Conservation (phyloP, 2,113 vertebrate genomes). For the Nerophis lumbriciformis region DNA sequence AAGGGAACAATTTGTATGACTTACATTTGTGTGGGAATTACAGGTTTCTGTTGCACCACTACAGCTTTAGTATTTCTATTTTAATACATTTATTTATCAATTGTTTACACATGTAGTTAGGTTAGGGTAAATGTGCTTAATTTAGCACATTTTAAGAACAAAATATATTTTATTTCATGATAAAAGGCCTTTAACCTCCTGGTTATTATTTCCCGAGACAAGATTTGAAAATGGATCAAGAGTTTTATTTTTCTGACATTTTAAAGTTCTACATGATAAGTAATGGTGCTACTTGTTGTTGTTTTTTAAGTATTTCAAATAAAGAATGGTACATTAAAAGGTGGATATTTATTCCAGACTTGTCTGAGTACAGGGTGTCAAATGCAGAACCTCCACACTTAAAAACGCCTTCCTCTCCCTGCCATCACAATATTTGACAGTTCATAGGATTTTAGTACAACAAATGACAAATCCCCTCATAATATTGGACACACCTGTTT, state of each 20-base stretch:
- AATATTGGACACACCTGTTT: no score
- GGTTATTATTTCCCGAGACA: slow-evolving; percentile 99
- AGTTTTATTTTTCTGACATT: slow-evolving; percentile 99
- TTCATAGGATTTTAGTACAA: no score
- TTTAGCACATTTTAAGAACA: slow-evolving; percentile 99
- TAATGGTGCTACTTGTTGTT: slow-evolving; percentile 99
- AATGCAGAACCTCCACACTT: no score
- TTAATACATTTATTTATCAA: slow-evolving; percentile 99
- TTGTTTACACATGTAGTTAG: slow-evolving; percentile 99
- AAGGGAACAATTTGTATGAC: slow-evolving; percentile 93
- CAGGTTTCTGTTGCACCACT: slow-evolving; percentile 97
- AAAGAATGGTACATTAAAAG: slow-evolving; percentile 83
- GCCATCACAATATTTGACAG: no score
- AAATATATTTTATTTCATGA: slow-evolving; percentile 99
- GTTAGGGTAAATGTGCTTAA: slow-evolving; percentile 99
- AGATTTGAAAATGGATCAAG: slow-evolving; percentile 99
- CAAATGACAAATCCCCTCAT: no score
- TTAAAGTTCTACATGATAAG: slow-evolving; percentile 99
- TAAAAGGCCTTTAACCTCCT: slow-evolving; percentile 99
- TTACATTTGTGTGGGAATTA: slow-evolving; percentile 96
- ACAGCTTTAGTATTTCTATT: slow-evolving; percentile 99
- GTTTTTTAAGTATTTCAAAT: slow-evolving; percentile 97
- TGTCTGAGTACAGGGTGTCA: no score
- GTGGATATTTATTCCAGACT: slow-evolving; percentile 39
- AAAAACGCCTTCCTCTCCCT: no score